Conservation (phyloP, 2,113 vertebrate genomes). For the Danionella cerebrum region DNA sequence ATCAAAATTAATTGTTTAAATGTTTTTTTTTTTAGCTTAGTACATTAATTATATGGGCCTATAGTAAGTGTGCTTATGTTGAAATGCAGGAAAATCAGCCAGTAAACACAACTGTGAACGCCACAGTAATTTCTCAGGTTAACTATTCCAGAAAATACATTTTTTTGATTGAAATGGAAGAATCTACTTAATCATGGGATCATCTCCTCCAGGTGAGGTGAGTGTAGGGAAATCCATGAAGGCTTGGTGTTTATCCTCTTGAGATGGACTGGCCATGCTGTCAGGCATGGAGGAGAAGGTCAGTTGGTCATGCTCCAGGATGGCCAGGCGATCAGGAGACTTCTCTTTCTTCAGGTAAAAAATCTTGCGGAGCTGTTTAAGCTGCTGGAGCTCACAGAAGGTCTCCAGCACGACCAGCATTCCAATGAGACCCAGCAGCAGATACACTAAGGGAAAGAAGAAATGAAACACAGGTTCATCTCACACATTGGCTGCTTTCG, state of each 20-base stretch:
- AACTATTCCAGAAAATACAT: background rate
- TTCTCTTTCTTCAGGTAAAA: slow-evolving; percentile 94
- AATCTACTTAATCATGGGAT: slow-evolving; percentile 69
- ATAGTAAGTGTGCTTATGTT: background rate
- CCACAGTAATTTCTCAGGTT: background rate
- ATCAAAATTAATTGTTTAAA: too few species aligned
- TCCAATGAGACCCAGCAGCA: slow-evolving; percentile 83
- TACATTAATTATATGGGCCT: background rate
- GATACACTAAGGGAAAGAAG: slow-evolving; percentile 68
- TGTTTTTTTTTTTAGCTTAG: background rate
- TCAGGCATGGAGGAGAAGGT: slow-evolving; percentile 83
- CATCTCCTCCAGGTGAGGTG: slow-evolving; percentile 57
- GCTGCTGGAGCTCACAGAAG: slow-evolving; percentile 91
- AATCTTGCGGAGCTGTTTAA: slow-evolving; percentile 90
- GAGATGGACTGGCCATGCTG: slow-evolving; percentile 46
- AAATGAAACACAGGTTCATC: background rate
- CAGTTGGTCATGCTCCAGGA: slow-evolving; percentile 88
- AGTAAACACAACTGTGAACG: too few species aligned
- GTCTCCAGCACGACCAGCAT: slow-evolving; percentile 96
- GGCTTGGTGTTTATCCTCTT: slow-evolving; percentile 74
- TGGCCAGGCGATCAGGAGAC: slow-evolving; percentile 77
- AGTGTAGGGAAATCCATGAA: slow-evolving; percentile 65
- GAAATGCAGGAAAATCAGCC: background rate
- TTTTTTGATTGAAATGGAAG: background rate
- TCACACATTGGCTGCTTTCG: too few species aligned